phyloP scores from a whole-genome alignment of 2,888 invertebrate species.

The Microctonus brassicae region DNA sequence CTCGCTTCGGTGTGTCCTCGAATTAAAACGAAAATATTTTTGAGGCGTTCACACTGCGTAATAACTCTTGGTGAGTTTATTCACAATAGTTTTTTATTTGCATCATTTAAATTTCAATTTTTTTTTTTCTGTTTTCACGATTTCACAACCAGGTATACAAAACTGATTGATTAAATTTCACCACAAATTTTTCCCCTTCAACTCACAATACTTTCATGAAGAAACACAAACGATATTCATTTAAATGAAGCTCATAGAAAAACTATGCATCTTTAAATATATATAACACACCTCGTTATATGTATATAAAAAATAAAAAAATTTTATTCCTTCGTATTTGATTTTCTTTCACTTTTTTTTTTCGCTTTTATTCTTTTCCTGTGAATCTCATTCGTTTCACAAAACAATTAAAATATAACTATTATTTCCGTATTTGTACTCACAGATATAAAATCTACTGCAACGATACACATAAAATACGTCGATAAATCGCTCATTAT shows the following conservation, averaged over 20 bases:
- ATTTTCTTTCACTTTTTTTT: no score
- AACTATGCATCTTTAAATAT: no score
- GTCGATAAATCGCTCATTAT: not conserved
- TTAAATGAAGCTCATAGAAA: not conserved
- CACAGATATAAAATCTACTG: no score
- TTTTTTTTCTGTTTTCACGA: not conserved
- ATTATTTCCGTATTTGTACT: no score
- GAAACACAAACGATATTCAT: not conserved
- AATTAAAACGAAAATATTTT: conserved; percentile 35
- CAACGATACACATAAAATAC: no score
- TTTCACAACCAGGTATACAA: conserved; percentile 1
- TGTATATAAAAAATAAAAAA: no score
- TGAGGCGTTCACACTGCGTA: conserved; percentile 25
- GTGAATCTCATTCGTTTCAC: no score
- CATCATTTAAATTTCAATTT: not conserved
- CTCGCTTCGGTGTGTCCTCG: conserved; percentile 11
- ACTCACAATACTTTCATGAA: not conserved
- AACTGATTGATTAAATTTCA: conserved; percentile 28
- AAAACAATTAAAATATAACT: no score
- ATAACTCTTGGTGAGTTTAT: conserved; percentile 28
- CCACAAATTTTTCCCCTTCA: not conserved
- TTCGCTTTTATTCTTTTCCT: no score
- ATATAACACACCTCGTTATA: no score
- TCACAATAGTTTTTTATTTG: conserved; percentile 13
- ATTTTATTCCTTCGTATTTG: no score